Evolutionary conservation across 1,140 invertebrate species (phyloP).

Genomic region (Holcopasites calliopsidis): DNA sequence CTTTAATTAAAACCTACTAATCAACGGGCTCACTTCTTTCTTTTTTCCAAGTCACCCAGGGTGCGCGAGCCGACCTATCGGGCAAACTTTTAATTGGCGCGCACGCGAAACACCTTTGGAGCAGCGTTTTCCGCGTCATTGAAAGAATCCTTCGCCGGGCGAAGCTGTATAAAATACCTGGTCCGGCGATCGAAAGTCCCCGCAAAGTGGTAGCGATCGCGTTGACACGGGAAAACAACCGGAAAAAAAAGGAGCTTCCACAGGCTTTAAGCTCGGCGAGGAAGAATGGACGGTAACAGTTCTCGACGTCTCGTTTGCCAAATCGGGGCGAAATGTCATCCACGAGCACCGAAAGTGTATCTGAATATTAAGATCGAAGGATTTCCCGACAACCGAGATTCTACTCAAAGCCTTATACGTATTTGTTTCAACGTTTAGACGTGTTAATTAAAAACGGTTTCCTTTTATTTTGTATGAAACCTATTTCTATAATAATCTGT

Average conservation of each 20-base stretch:
- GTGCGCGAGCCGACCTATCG: not conserved
- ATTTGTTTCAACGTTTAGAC: too few species aligned
- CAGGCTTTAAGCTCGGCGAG: too few species aligned
- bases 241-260: not conserved
- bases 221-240: not conserved
- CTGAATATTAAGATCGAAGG: not conserved
- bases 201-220: not conserved
- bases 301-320: not conserved
- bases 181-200: not conserved
- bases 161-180: not conserved
- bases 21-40: too few species aligned
- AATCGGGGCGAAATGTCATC: not conserved
- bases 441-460: too few species aligned
- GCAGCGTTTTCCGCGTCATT: not conserved
- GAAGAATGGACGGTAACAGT: not conserved
- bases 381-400: not conserved
- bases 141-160: not conserved
- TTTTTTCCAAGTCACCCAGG: not conserved
- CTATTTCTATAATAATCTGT: too few species aligned
- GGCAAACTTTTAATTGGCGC: conserved; percentile 33
- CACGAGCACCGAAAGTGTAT: not conserved
- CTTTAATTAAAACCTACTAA: too few species aligned
- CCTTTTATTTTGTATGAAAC: too few species aligned
- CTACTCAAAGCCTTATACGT: not conserved
- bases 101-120: not conserved